Base-by-base conservation (phyloP, 2,113 vertebrate genomes). In the Capra hircus region DNA sequence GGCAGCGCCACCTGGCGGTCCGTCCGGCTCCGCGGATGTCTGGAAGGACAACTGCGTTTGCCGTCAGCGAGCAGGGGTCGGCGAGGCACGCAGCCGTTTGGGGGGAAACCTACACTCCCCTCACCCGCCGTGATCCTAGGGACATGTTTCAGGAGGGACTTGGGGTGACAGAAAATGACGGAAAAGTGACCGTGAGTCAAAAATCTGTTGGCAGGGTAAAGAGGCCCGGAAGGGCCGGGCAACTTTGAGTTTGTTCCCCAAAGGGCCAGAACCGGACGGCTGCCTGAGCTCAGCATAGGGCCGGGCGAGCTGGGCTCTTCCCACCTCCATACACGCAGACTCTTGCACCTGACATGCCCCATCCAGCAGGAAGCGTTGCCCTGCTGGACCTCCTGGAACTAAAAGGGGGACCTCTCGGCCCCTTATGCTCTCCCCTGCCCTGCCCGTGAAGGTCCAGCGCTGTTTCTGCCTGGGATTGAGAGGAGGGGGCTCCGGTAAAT, bases 1-100 rank as follows among this genome's bases (percentile, higher is more conserved):
- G 23, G 67, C 55, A 62, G 74, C 96, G 98, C 97, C 98, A 77
- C 84, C 98, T 98, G 95, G 97, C 45, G 98, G 87, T 1, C 16
- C 3, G 28, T 27, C 21, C 2, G 36, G 55, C 77, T 33, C 50
- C 14, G 64, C 19, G 12, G n/a, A 4, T 7, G 62, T n/a, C 16
- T 21, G 59, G 62, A 28, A 21, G 45, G 52, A 71, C 50, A 5
- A 0, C 48, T 1, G 82, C 21, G 15, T 84, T 67, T 3, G 53
- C 45, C 13, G 7, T 1, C 30, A 78, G 62, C 17, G 11, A 5
- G 21, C 28, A 6, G 87, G 15, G 43, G 50, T 50, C 57, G 28
- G 27, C 0, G 12, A 89, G 43, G 36, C n/a, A 0, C 16, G 12
- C 2, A 52, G 14, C 45, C 10, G 25, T 36, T 11, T 43, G 40